phyloP scores from a whole-genome alignment of 2,113 vertebrate genomes.

The Rhodinocichla rosea region DNA sequence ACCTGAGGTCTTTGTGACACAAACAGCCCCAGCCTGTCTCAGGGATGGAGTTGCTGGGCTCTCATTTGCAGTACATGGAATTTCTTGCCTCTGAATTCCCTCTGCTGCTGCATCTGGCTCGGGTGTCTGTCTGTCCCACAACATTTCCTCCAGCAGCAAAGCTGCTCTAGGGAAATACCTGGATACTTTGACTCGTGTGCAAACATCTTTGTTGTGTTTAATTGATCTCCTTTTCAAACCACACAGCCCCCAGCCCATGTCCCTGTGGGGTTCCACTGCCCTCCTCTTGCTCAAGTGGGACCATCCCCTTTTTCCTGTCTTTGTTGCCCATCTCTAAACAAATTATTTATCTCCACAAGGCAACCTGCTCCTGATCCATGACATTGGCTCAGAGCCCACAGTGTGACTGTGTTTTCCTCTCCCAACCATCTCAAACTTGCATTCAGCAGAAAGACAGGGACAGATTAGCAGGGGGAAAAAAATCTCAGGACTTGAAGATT shows the following conservation, averaged over 20 bases:
- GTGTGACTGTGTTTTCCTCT: background rate
- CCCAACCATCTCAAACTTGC: background rate
- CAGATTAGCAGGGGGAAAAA: fast-evolving
- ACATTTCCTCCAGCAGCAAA: background rate
- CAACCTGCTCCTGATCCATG: background rate
- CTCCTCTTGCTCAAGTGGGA: background rate
- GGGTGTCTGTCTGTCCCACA: background rate
- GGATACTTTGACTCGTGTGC: background rate
- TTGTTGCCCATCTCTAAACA: background rate
- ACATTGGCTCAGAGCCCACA: background rate
- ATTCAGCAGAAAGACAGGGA: background rate
- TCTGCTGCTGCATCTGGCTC: background rate
- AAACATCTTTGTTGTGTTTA: background rate
- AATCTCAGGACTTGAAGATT: background rate
- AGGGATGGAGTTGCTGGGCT: background rate
- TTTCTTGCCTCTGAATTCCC: background rate
- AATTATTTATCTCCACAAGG: background rate
- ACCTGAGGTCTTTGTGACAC: background rate
- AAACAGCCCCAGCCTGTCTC: background rate
- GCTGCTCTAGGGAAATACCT: background rate
- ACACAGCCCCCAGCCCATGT: fast-evolving
- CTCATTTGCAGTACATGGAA: background rate
- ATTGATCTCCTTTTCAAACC: background rate
- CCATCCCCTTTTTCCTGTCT: background rate
- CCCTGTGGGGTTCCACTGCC: background rate